phyloP scores from a whole-genome alignment of 2,888 invertebrate species.

The Pristionchus exspectatus region DNA sequence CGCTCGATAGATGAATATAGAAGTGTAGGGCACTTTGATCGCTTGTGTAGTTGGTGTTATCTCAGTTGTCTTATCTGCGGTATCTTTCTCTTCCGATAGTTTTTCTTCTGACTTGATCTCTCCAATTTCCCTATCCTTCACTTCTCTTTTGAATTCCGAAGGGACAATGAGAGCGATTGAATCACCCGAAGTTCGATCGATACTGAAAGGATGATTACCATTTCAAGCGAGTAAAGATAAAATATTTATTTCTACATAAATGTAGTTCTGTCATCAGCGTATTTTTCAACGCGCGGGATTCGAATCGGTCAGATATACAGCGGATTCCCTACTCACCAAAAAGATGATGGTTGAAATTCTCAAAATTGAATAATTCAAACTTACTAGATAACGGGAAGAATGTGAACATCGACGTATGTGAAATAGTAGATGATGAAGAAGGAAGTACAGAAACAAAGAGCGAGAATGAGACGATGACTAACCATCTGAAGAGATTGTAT shows the following conservation, averaged over 20 bases:
- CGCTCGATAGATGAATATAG: constrained; percentile 8
- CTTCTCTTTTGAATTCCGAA: background rate
- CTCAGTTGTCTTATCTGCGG: background rate
- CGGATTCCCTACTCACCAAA: too few species aligned
- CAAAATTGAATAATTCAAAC: background rate
- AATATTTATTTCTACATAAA: too few species aligned
- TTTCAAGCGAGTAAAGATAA: background rate
- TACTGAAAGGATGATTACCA: background rate
- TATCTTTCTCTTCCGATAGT: background rate
- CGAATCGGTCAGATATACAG: too few species aligned
- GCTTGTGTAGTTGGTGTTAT: background rate
- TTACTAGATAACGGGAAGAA: background rate
- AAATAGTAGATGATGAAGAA: constrained; percentile 17
- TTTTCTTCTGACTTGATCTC: background rate
- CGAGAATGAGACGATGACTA: background rate
- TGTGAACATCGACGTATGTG: constrained; percentile 14
- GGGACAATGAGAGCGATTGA: constrained; percentile 1
- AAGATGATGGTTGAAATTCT: background rate
- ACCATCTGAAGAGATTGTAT: background rate
- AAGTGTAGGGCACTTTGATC: background rate
- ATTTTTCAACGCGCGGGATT: too few species aligned
- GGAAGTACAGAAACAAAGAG: background rate
- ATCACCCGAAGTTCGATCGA: background rate
- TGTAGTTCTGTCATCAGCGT: too few species aligned
- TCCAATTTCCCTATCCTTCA: background rate